phyloP scores from a whole-genome alignment of 2,113 vertebrate genomes.

The Mungos mungo region DNA sequence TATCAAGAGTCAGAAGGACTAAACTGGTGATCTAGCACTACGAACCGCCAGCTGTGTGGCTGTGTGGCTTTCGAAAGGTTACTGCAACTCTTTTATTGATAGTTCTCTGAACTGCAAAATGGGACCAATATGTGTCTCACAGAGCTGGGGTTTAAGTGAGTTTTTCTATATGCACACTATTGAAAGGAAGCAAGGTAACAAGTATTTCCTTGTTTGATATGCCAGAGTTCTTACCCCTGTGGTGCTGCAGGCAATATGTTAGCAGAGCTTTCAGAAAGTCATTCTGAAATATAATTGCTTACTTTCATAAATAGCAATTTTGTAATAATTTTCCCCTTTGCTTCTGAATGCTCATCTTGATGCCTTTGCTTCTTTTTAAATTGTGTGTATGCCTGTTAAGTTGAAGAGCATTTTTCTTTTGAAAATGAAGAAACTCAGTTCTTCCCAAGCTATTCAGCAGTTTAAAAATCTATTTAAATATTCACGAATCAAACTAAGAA shows the following conservation, averaged over 20 bases:
- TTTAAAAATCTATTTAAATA: not conserved
- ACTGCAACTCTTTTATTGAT: not conserved
- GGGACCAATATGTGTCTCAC: not conserved
- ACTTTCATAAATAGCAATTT: slow-evolving; percentile 66
- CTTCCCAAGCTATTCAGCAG: not conserved
- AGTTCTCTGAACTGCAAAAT: not conserved
- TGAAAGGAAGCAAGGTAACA: not conserved
- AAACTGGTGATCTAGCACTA: not conserved
- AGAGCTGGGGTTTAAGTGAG: not conserved
- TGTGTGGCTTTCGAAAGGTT: not conserved
- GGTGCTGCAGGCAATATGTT: not conserved
- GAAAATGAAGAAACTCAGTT: slow-evolving; percentile 50
- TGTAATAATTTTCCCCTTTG: slow-evolving; percentile 58
- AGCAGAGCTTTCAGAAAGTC: slow-evolving; percentile 47
- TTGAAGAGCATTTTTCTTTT: slow-evolving; percentile 54
- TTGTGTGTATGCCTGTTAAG: slow-evolving; percentile 1
- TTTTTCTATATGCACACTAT: not conserved
- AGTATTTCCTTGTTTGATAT: not conserved
- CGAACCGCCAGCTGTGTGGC: no score
- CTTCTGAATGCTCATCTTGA: slow-evolving; percentile 63
- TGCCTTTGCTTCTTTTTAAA: slow-evolving; percentile 54
- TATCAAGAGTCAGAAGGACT: not conserved
- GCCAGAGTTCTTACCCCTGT: not conserved
- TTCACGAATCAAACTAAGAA: slow-evolving; percentile 18
- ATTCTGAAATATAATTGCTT: slow-evolving; percentile 47